Base-by-base conservation (phyloP, 1,140 invertebrate species). In the Caenorhabditis briggsae region DNA sequence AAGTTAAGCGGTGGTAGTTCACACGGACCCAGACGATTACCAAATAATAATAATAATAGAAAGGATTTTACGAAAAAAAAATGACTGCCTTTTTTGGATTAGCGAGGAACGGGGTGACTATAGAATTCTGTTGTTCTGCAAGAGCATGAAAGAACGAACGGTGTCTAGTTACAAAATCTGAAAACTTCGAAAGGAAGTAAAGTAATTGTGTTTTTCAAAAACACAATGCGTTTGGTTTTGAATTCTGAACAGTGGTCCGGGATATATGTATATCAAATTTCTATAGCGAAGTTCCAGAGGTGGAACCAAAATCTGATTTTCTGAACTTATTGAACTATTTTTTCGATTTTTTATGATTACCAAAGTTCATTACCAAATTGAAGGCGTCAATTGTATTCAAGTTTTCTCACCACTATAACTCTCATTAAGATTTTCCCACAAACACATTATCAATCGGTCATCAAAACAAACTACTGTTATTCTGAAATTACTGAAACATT, bases 91-190 rank as follows among this genome's bases (percentile, higher is more conserved):
- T 33, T 33, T 33, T 33, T 33, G 9, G 50, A 53, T 53, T 53
- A 14, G 50, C 1, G 50, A 53, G 5, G 16, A 53, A 58, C 18
- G 16, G 25, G 25, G 9, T 1, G 59, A 33, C 64, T 70, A 70
- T 70, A 70, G 64, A 70, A 70, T 18, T 43, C 64, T 70, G 18
- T 70, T 46, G 64, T 70, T 70, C 18, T 12, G 12, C 6, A 25
- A 9, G 20, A 25, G 0, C 5, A 33, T 18, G 16, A 70, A 43
- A 43, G 3, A 70, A 43, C 46, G 41, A 41, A 43, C 46, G 41
- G 64, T 70, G 41, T 70, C 64, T 43, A n/a, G 41, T 70, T 70
- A 70, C 64, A 43, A 18, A 33, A 16, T 43, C n/a, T 70, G 41
- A 70, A 70, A 18, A 70, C n/a, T 25, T 33, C 33, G 33, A 3